Conservation (phyloP, 2,797 vertebrate species). For the Squalus acanthias region DNA sequence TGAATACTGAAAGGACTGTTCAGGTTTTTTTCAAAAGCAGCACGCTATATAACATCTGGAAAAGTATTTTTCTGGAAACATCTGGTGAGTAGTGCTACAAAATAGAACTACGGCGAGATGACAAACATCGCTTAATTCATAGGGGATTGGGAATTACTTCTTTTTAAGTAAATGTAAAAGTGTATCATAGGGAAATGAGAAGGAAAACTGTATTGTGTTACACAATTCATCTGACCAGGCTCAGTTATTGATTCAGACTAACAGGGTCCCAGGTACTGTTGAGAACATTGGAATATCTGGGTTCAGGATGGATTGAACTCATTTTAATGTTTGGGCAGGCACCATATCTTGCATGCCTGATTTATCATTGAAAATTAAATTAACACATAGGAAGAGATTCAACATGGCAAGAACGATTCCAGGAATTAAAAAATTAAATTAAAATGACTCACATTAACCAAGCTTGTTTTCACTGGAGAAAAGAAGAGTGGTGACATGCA, state of each 20-base stretch:
- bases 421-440: not conserved
- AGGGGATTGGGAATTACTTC: not conserved
- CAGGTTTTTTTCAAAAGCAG: not conserved
- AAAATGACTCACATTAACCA: not conserved
- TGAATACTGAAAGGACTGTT: not conserved
- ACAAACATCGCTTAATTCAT: not conserved
- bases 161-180: not conserved
- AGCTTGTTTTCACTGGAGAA: not conserved
- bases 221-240: not conserved
- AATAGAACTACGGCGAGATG: not conserved
- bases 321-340: not conserved
- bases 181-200: not conserved
- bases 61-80: not conserved
- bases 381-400: not conserved
- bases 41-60: not conserved
- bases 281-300: not conserved
- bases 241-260: not conserved
- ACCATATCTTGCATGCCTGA: not conserved
- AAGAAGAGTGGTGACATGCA: too few relatives aligned
- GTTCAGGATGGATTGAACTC: not conserved
- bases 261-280: not conserved
- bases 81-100: not conserved
- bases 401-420: not conserved
- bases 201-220: not conserved
- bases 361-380: not conserved